Base-by-base conservation (phyloP, 2,888 invertebrate species). In the Eupithecia inturbata region DNA sequence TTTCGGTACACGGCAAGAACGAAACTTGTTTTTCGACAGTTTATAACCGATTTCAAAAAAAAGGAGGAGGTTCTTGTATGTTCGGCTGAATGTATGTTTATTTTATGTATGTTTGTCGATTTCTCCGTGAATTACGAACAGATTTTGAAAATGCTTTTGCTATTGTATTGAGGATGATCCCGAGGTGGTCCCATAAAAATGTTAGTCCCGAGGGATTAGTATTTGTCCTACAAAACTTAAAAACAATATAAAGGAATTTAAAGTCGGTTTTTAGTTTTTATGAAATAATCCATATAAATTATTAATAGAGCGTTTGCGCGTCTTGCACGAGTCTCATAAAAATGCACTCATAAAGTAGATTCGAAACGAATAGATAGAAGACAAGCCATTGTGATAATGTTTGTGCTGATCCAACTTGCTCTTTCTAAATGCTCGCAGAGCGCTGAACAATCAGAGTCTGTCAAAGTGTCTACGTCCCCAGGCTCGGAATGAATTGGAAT, bases 401-500 rank as follows among this genome's bases (percentile, higher is more conserved):
- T 49, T 53, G 12, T 22, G 53, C 22, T 53, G 22, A 57, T 26
- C 26, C 14, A 57, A 14, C 57, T 26, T 57, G 57, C 57, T 57
- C 12, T 57, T 14, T 57, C 57, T 26, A 57, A 57, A 57, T 26
- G 1, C 57, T 57, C 22, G 57, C 53, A 53, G 22, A 26, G 57
- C 57, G 26, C 26, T 26, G 57, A 57, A 57, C 57, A 57, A 64
- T 64, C 63, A 33, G 63, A 66, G 14, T 12, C 26, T 22, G 16
- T 64, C 36, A 7, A 66, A 31, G 62, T 19, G 28, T 22, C 66
- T 33, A 33, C 31, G 16, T 66, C 22, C 64, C 64, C 22, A 22
- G 22, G n/a, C 41, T 31, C 53, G 39, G 67, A 62, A 66, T 45
- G 68, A 39, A 64, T 70, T 68, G 64, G 66, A 66, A 68, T 67